Evolutionary conservation across 2,888 invertebrate species (phyloP), one percentile per base, ranked within the genome.

Genomic region (Neoscelio sp.): DNA sequence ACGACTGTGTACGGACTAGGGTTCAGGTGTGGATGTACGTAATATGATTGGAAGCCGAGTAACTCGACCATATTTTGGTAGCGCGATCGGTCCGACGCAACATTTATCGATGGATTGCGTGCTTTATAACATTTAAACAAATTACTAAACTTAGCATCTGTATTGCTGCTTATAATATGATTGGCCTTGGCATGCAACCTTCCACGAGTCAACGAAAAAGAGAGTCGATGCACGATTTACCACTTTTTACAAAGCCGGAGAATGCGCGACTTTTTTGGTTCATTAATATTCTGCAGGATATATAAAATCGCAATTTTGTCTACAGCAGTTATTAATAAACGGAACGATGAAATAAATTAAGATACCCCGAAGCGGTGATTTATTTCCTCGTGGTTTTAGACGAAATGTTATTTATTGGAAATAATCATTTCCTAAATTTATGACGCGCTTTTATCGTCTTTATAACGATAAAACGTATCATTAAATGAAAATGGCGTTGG

Each of bases 101-200:
- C 23, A 17, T 33, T 20, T 13, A 26, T 38, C 40, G 17, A 18
- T 18, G 54, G 54, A 42, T 67, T 67, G 67, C 62, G 23, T 28
- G 58, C 20, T 60, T 60, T 44, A 10, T 28, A 42, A 18, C 12
- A 42, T 35, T 75, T 67, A 26, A 67, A 42, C 65, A 67, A 76
- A 76, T 50, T 56, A 46, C 56, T 65, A 70, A 77, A 76, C 62
- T 44, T 40, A 46, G 23, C 62, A 42, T 64, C 44, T 38, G 23
- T 48, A 23, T 35, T 26, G 50, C 30, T 20, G 65, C 50, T 64
- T 52, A 70, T 46, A 35, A 58, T 15, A 38, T 40, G 30, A 65
- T 70, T 33, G 65, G 50, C 77, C 65, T 77, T 77, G 58, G 52
- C 77, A 71, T 38, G 35, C 77, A 71, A 71, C 71, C 71, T 71